Evolutionary conservation across 1,140 invertebrate species (phyloP).

Genomic region (Pinna nobilis): DNA sequence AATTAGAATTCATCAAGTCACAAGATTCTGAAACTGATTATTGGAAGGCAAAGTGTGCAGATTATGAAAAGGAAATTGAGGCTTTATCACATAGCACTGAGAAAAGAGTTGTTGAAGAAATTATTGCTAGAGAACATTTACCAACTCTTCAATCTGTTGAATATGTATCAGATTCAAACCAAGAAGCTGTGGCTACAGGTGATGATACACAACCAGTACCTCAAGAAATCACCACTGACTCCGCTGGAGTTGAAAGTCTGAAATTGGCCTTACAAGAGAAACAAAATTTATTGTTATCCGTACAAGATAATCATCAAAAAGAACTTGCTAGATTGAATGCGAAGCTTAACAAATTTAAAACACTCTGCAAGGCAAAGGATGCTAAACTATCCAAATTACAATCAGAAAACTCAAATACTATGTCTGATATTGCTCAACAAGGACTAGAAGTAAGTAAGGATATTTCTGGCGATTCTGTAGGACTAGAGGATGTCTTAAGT

Average conservation of each 20-base stretch:
- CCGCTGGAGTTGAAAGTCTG: neutral
- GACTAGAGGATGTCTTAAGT: neutral
- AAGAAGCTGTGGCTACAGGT: neutral
- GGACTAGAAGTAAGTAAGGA: neutral
- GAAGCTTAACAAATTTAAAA: conserved; percentile 27
- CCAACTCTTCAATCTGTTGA: neutral
- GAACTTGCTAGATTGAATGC: conserved; percentile 14
- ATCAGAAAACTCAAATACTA: conserved; percentile 18
- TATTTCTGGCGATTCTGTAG: neutral
- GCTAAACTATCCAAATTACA: conserved; percentile 22
- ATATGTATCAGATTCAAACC: neutral
- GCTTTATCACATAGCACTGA: neutral
- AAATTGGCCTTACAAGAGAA: neutral
- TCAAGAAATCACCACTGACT: too few relatives aligned
- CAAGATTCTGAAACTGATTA: conserved; percentile 3
- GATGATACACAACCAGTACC: neutral
- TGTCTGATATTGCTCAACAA: neutral
- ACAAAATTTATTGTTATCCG: conserved; percentile 10
- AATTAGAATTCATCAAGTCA: neutral
- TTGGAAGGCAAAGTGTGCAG: conserved; percentile 7
- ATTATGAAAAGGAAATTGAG: neutral
- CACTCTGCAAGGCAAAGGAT: conserved; percentile 43
- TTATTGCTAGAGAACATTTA: neutral
- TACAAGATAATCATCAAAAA: conserved; percentile 20
- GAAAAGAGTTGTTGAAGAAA: neutral